Conservation (phyloP, 2,113 vertebrate species). For the Entelurus aequoreus region DNA sequence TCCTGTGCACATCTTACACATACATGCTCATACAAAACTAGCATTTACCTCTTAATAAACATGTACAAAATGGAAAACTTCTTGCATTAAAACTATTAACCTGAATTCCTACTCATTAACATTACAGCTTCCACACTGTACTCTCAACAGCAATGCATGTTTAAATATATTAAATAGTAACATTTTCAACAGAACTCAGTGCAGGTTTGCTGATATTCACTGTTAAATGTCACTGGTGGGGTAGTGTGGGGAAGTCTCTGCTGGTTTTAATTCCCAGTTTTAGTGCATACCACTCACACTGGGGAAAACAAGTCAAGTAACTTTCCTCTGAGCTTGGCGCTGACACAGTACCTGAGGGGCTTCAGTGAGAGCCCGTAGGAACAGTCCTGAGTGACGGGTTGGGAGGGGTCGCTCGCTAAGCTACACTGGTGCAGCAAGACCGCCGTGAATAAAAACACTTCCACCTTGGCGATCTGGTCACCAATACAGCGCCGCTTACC, state of each 20-base stretch:
- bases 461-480: conserved; percentile 75
- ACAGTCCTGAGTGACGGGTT: conserved; percentile 66
- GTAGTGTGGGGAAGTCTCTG: conserved; percentile 37
- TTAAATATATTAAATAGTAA: conserved; percentile 55
- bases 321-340: conserved; percentile 67
- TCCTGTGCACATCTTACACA: conserved; percentile 31
- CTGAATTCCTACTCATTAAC: conserved; percentile 16
- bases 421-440: conserved; percentile 79
- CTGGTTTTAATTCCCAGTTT: conserved; percentile 52
- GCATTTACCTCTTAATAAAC: conserved; percentile 20
- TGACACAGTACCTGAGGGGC: conserved; percentile 63
- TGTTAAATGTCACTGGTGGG: conserved; percentile 51
- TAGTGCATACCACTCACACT: conserved; percentile 53
- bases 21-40: conserved; percentile 39
- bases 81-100: conserved; percentile 21
- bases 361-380: conserved; percentile 75
- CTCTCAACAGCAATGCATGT: conserved; percentile 13
- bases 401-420: conserved; percentile 69
- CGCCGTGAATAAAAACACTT: conserved; percentile 78
- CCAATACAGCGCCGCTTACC: conserved; percentile 83
- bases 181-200: conserved; percentile 56
- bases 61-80: conserved; percentile 35
- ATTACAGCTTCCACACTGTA: conserved; percentile 18
- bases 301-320: conserved; percentile 67
- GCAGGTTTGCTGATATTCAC: conserved; percentile 62